These are phyloP conservation scores for Theristicus caerulescens DNA, from an alignment of 2,113 vertebrate species.

Conservation along the genomic window DNA sequence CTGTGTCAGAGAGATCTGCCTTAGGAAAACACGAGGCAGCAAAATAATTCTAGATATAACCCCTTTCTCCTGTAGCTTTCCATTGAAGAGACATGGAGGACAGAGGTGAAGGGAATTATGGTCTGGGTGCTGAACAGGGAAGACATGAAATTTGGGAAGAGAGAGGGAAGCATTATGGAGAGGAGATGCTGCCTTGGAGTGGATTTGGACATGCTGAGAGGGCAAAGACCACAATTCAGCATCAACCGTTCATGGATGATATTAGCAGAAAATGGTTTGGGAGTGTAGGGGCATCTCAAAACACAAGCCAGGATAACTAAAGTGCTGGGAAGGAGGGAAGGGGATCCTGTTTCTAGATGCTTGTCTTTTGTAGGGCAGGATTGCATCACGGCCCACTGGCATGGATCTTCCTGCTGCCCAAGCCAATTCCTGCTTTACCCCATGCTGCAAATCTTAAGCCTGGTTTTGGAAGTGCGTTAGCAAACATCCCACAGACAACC, in stretches of 20 bases:
- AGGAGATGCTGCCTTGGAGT: background rate
- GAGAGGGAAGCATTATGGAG: background rate
- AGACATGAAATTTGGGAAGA: background rate
- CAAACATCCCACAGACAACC: background rate
- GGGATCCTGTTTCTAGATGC: background rate
- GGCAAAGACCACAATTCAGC: background rate
- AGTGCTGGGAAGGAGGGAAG: background rate
- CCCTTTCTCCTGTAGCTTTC: background rate
- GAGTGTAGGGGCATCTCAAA: fast-evolving
- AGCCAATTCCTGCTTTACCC: background rate
- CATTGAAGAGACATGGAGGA: background rate
- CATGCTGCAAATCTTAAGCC: background rate
- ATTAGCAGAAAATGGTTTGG: background rate
- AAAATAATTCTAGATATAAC: background rate
- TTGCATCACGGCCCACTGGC: background rate
- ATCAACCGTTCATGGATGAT: fast-evolving
- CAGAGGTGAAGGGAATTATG: background rate
- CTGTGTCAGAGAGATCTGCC: background rate
- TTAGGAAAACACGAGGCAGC: background rate
- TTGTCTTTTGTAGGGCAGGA: background rate
- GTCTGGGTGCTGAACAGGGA: background rate
- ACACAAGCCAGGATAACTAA: background rate
- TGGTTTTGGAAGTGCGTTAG: background rate
- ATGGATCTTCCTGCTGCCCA: background rate
- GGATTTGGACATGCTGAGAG: background rate